Percentiles rank a stretch among this genome's conserved stretches.
Evolutionary conservation across 2,797 vertebrate species (phyloP).

Genomic region (Pipistrellus pygmaeus): DNA sequence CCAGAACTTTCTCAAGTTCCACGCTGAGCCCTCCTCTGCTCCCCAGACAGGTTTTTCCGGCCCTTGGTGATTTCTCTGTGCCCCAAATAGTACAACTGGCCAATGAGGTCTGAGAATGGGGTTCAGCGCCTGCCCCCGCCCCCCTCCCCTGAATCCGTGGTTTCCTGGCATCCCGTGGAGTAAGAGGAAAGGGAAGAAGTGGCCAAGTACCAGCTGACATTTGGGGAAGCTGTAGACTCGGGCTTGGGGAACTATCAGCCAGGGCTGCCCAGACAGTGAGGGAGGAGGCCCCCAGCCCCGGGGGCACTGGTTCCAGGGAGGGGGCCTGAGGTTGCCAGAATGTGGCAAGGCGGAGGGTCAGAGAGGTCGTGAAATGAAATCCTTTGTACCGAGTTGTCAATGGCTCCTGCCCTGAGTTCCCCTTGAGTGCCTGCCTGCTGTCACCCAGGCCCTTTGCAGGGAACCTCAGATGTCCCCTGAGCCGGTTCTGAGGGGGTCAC

Average conservation of each 20-base stretch:
- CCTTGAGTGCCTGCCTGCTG: background rate
- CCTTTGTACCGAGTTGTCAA: background rate
- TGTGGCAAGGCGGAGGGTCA: background rate
- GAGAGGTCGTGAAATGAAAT: background rate
- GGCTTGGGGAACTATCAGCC: background rate
- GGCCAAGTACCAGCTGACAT: conserved; percentile 18
- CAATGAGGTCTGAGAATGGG: conserved; percentile 47
- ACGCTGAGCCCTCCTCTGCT: background rate
- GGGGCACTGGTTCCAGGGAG: background rate
- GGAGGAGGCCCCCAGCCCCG: background rate
- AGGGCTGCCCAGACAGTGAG: rapidly evolving
- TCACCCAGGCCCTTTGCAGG: background rate
- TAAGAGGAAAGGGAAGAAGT: conserved; percentile 62
- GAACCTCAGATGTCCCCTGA: background rate
- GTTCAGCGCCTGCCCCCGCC: background rate
- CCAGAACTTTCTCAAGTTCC: conserved; percentile 29
- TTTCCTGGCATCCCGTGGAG: conserved; percentile 41
- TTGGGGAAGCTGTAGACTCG: conserved; percentile 73
- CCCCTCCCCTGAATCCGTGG: background rate
- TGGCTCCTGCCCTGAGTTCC: background rate
- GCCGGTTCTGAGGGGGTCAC: background rate
- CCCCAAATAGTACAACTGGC: conserved; percentile 49
- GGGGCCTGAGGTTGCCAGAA: background rate
- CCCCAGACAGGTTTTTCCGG: conserved; percentile 14
- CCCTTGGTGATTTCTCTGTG: background rate